These are phyloP conservation scores for Scylla paramamosain DNA, from an alignment of 1,140 invertebrate genomes.

Conservation along the genomic window DNA sequence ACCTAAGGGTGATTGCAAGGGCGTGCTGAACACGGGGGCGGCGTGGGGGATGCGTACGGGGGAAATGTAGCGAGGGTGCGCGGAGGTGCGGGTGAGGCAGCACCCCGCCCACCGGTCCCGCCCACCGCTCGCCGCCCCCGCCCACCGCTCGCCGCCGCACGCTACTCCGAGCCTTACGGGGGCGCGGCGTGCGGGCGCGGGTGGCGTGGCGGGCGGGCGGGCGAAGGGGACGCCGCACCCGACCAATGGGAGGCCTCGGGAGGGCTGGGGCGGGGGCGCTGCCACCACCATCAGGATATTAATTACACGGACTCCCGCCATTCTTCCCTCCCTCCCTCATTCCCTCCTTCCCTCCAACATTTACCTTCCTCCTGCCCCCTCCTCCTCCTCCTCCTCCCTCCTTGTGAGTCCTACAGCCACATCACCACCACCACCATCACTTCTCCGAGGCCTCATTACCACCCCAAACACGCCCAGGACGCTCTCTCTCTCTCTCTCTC, in stretches of 20 bases:
- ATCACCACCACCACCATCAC: not conserved
- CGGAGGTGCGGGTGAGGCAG: not conserved
- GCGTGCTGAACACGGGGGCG: not conserved
- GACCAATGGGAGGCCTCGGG: constrained; percentile 11
- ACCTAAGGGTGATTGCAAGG: not conserved
- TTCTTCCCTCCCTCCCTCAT: not conserved
- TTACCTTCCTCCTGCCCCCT: too few relatives aligned
- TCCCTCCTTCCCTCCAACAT: not conserved
- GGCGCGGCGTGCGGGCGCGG: not conserved
- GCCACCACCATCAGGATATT: not conserved
- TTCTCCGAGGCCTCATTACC: not conserved
- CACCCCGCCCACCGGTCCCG: not conserved
- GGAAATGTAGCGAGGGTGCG: constrained; percentile 49
- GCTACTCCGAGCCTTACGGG: not conserved
- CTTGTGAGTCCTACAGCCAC: not conserved
- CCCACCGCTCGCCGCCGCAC: constrained; percentile 1
- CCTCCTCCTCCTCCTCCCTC: constrained; percentile 15
- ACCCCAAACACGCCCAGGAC: not conserved
- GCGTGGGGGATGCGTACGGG: not conserved
- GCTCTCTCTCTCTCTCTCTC: not conserved
- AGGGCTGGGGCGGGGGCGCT: not conserved
- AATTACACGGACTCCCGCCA: constrained; percentile 1
- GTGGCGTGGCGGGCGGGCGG: not conserved
- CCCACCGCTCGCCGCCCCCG: too few relatives aligned
- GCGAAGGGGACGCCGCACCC: not conserved